Percentiles rank a stretch among this genome's conserved stretches.
Evolutionary conservation across 2,888 invertebrate species (phyloP).

Genomic region (Psococerastis gibbosa): DNA sequence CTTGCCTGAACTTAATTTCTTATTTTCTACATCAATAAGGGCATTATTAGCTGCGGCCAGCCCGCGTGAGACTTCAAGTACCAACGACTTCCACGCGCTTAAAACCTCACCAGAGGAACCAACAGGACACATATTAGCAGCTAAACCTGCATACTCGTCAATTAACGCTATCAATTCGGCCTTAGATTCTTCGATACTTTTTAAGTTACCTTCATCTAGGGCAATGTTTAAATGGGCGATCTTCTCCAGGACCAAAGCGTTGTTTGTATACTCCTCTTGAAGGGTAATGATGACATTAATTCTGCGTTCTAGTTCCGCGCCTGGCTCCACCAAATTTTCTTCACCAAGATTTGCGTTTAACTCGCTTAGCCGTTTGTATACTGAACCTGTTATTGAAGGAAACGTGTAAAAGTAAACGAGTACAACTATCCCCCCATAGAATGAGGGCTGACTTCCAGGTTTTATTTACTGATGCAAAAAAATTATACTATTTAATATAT

Average conservation of each 20-base stretch:
- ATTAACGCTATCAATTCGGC: neutral
- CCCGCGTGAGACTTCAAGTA: neutral
- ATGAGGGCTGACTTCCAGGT: too few species aligned
- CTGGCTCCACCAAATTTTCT: neutral
- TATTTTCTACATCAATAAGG: slow-evolving; percentile 13
- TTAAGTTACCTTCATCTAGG: neutral
- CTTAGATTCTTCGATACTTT: neutral
- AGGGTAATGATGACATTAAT: neutral
- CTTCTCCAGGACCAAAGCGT: neutral
- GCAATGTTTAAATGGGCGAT: neutral
- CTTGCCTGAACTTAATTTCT: too few species aligned
- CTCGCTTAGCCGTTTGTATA: neutral
- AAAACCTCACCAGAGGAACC: neutral
- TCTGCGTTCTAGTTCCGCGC: neutral
- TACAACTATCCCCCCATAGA: too few species aligned
- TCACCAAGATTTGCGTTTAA: neutral
- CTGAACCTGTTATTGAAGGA: too few species aligned
- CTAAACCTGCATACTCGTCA: neutral
- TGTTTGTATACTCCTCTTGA: neutral
- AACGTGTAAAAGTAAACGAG: too few species aligned
- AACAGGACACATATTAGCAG: neutral
- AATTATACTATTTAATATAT: too few species aligned
- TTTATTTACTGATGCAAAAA: too few species aligned
- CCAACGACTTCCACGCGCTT: neutral
- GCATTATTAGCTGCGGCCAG: neutral